phyloP scores from a whole-genome alignment of 2,888 invertebrate species.

The Limenitis camilla region DNA sequence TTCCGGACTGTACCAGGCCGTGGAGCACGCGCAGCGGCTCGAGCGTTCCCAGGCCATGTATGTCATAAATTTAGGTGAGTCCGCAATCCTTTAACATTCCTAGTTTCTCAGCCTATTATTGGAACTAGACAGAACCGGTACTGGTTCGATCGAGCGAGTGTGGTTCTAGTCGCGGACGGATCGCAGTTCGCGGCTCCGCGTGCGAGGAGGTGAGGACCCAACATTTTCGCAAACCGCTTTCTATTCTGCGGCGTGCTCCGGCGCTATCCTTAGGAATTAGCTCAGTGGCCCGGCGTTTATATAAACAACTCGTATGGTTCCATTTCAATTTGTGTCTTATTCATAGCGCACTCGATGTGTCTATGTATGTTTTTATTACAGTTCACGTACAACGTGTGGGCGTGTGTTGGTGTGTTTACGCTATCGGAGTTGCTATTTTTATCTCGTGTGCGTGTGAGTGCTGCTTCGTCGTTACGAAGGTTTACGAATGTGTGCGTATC shows the following conservation, averaged over 20 bases:
- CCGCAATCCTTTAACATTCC: slow-evolving; percentile 49
- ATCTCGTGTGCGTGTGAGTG: slow-evolving; percentile 41
- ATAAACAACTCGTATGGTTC: slow-evolving; percentile 54
- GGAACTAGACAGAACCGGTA: slow-evolving; percentile 62
- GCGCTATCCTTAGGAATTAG: slow-evolving; percentile 21
- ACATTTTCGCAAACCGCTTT: slow-evolving; percentile 40
- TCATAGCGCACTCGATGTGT: slow-evolving; percentile 51
- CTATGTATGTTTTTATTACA: slow-evolving; percentile 70
- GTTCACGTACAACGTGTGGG: slow-evolving; percentile 66
- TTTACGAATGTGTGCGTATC: slow-evolving; percentile 40
- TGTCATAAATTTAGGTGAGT: slow-evolving; percentile 75
- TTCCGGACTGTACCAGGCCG: slow-evolving; percentile 70
- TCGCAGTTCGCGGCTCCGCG: slow-evolving; percentile 25
- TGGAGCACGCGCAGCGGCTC: slow-evolving; percentile 70
- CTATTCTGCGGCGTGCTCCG: slow-evolving; percentile 38
- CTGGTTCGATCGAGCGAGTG: slow-evolving; percentile 39
- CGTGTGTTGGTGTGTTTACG: slow-evolving; percentile 72
- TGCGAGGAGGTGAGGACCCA: slow-evolving; percentile 34
- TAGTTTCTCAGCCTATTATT: slow-evolving; percentile 48
- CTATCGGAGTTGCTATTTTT: slow-evolving; percentile 68
- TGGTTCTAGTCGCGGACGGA: slow-evolving; percentile 25
- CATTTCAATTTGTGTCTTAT: slow-evolving; percentile 63
- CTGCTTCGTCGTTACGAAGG: slow-evolving; percentile 31
- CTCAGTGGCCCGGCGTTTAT: slow-evolving; percentile 32
- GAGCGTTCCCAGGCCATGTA: slow-evolving; percentile 74